Evolutionary conservation across 1,140 invertebrate genomes (phyloP), one percentile per base, ranked within the genome.

Genomic region (Trachelipus rathkii): DNA sequence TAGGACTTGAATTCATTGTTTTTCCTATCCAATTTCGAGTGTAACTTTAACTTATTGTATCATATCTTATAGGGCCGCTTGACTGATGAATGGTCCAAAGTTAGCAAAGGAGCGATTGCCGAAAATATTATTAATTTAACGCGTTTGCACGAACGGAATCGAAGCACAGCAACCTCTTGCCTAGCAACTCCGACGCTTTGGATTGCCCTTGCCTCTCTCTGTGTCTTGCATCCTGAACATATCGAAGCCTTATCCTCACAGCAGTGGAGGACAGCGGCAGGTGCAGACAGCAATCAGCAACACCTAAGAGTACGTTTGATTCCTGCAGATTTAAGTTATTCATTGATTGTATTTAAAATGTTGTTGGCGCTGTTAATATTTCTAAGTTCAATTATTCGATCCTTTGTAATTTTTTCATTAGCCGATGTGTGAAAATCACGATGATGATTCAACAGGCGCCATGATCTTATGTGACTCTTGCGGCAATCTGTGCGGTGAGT

Each of bases 361-460:
- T 33, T 33, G 2, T 33, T 33, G 6, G 33, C 33, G 2, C 33
- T 33, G 33, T 33, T 33, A 33, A 33, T 33, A 3, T 33, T 33
- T 33, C n/a, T n/a, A n/a, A n/a, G 33, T 33, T 1, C 33, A 1
- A 33, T 33, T 33, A 33, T 33, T 33, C 33, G 6, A 33, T 33
- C 6, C 6, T 33, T 33, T 3, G 1, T 33, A 33, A 33, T 33
- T 33, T 33, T 79, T 81, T 9, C 83, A 84, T 33, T 83, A 91
- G 89, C 92, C 92, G 8, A 91, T 92, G 44, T 99, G 97, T 86
- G 92, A 89, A 71, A 99, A 99, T 85, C 97, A 99, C 84, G 97
- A 99, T 84, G 97, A 99, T 84, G 94, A 94, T 0, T 91, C 95
- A 83, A 99, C 96, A 0, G 88, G 91, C 0, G 96, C 96, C 0